These are phyloP conservation scores for Drosophila meridionalis DNA, from an alignment of 2,888 invertebrate genomes.

Conservation along the genomic window DNA sequence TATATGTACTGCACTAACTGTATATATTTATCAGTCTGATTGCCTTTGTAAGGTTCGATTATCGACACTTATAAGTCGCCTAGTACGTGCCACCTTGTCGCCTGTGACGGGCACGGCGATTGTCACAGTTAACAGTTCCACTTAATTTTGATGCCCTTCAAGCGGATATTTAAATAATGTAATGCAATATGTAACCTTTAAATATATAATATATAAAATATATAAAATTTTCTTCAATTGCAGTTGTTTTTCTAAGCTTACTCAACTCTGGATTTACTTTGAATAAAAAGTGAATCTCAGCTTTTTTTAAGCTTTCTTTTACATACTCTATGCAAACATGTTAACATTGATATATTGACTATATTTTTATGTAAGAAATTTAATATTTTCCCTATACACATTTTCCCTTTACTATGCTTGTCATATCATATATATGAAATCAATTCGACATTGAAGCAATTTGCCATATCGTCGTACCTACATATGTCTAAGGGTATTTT, in stretches of 20 bases:
- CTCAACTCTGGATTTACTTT: background rate
- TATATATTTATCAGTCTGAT: conserved; percentile 36
- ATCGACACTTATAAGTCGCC: conserved; percentile 54
- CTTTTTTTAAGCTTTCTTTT: background rate
- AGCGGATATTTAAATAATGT: background rate
- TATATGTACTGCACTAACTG: background rate
- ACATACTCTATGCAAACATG: background rate
- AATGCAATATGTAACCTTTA: background rate
- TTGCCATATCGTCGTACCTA: background rate
- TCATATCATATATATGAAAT: background rate
- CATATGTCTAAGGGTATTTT: background rate
- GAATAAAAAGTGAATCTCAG: too few species aligned
- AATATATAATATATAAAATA: background rate
- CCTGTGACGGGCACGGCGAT: conserved; percentile 70
- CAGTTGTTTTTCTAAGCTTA: background rate
- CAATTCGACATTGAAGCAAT: conserved; percentile 8
- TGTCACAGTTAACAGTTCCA: conserved; percentile 10
- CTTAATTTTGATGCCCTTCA: background rate
- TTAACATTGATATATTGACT: background rate
- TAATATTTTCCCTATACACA: background rate
- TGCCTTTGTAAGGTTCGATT: conserved; percentile 58
- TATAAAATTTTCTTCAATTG: background rate
- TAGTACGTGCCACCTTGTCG: conserved; percentile 61
- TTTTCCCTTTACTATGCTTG: background rate
- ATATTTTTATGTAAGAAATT: background rate